Conservation (phyloP, 2,113 vertebrate species). For the Paedocypris sp. region DNA sequence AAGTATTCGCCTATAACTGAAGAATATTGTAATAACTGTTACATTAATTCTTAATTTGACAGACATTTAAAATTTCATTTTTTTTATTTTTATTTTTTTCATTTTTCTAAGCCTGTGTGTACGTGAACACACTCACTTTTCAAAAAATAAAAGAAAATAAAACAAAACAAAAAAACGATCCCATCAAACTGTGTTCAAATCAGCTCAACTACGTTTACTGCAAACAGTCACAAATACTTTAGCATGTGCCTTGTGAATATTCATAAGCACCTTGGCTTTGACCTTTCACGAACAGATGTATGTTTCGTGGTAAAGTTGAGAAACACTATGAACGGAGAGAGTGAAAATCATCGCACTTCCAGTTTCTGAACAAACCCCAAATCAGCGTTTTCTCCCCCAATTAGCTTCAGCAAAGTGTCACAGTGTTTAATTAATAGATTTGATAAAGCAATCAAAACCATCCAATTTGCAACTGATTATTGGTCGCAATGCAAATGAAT, state of each 20-base stretch:
- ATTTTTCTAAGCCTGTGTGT: too few species aligned
- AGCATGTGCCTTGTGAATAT: conserved; percentile 31
- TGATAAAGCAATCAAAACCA: background rate
- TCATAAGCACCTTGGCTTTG: conserved; percentile 31
- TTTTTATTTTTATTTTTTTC: too few species aligned
- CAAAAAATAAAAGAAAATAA: too few species aligned
- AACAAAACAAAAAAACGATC: too few species aligned
- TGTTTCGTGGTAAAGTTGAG: conserved; percentile 5
- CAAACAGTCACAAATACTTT: conserved; percentile 36
- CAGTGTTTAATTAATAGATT: background rate
- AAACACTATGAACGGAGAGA: background rate
- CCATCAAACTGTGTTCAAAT: conserved; percentile 32
- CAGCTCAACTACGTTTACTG: conserved; percentile 26
- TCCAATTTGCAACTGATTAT: background rate
- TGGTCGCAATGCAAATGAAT: conserved; percentile 1
- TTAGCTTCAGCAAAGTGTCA: background rate
- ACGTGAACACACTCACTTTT: too few species aligned
- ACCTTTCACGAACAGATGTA: conserved; percentile 22
- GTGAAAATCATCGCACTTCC: background rate
- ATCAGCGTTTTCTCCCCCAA: background rate
- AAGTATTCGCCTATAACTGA: too few species aligned
- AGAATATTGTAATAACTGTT: too few species aligned
- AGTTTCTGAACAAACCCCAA: background rate
- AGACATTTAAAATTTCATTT: too few species aligned
- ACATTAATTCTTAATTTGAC: too few species aligned